A percentile compares a stretch with the other conserved stretches of the same genome.
phyloP scores from a whole-genome alignment of 37 sponge, comb jelly and placozoan species.

The Beroe ovata region DNA sequence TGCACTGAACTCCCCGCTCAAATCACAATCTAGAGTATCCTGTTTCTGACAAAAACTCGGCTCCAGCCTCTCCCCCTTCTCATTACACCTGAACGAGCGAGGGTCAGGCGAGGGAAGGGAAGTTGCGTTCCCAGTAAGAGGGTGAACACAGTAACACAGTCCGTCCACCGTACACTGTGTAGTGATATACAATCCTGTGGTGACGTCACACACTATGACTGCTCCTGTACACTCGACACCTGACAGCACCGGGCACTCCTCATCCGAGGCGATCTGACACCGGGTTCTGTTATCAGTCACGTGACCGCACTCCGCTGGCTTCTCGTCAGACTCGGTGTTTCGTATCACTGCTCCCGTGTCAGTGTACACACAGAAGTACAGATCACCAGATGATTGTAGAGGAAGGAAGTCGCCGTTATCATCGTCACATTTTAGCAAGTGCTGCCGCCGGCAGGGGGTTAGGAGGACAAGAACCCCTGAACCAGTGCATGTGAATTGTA shows the following conservation, averaged over 20 bases:
- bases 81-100: slow-evolving; percentile 52
- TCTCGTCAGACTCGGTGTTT: not conserved
- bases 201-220: not conserved
- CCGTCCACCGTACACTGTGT: not conserved
- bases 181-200: not conserved
- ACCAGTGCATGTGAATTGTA: not conserved
- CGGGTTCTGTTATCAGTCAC: not conserved
- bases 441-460: slow-evolving; percentile 17
- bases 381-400: not conserved
- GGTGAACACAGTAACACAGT: slow-evolving; percentile 39
- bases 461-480: not conserved
- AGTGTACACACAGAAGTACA: slow-evolving; percentile 40
- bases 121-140: not conserved
- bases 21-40: not conserved
- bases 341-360: not conserved
- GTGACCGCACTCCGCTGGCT: not conserved
- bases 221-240: not conserved
- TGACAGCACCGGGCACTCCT: not conserved
- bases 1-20: not conserved
- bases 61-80: not conserved
- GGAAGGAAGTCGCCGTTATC: not conserved
- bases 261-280: slow-evolving; percentile 12
- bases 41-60: slow-evolving; percentile 33
- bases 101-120: not conserved
- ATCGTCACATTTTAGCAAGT: not conserved